Evolutionary conservation across 2,797 vertebrate genomes (phyloP).

Genomic region (Smutsia gigantea): DNA sequence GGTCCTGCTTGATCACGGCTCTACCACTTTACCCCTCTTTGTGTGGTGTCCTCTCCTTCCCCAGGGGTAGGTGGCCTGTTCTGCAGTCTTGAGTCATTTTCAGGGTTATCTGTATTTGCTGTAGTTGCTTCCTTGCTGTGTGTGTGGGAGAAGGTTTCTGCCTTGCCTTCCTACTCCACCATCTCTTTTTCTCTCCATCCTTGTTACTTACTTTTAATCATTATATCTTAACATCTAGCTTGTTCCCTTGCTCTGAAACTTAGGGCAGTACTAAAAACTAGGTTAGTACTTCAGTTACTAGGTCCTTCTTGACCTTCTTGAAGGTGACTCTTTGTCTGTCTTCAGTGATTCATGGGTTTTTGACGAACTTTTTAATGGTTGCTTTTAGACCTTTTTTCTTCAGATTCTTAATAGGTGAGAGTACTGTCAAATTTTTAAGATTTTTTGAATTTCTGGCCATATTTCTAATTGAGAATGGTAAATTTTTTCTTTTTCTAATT

Average conservation of each 20-base stretch:
- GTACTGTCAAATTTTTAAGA: neutral
- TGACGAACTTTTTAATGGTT: neutral
- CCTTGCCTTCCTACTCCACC: too few species aligned
- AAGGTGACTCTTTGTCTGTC: neutral
- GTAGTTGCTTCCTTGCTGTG: too few species aligned
- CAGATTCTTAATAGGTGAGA: neutral
- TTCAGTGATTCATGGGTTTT: neutral
- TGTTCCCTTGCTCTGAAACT: neutral
- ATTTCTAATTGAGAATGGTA: neutral
- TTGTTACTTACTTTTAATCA: neutral
- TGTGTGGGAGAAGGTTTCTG: too few species aligned
- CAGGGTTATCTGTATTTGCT: too few species aligned
- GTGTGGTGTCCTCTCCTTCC: too few species aligned
- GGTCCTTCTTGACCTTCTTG: neutral
- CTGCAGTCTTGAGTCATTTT: too few species aligned
- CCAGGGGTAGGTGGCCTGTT: too few species aligned
- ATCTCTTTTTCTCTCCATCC: too few species aligned
- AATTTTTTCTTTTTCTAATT: neutral
- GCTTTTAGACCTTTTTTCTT: neutral
- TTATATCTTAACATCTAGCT: neutral
- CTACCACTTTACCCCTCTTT: too few species aligned
- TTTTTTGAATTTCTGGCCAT: neutral
- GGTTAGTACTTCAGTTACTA: neutral
- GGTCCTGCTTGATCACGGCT: too few species aligned
- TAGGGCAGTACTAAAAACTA: neutral